phyloP scores from a whole-genome alignment of 2,888 invertebrate genomes.

The Acanthopleura granulata region DNA sequence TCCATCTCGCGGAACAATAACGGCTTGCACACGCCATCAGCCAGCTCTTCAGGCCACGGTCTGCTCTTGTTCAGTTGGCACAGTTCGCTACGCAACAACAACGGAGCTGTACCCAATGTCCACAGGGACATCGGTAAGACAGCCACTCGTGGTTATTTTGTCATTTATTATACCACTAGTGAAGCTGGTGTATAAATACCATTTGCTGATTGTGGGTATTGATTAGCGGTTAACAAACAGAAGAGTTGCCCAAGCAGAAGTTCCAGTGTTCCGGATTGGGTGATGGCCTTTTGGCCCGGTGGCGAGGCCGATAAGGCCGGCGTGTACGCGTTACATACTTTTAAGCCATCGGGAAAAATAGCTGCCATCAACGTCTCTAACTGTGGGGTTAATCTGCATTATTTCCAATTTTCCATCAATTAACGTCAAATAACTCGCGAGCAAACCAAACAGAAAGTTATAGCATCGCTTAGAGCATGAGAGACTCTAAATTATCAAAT shows the following conservation, averaged over 20 bases:
- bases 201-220: background rate
- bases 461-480: background rate
- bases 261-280: background rate
- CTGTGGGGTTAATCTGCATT: background rate
- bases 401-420: background rate
- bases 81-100: conserved; percentile 8
- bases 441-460: background rate
- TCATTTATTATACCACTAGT: background rate
- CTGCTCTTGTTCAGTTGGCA: background rate
- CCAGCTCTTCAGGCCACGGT: background rate
- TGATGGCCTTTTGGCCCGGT: background rate
- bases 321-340: background rate
- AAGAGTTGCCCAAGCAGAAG: background rate
- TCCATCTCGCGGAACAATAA: background rate
- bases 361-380: no score
- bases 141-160: background rate
- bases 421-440: background rate
- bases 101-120: background rate
- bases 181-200: background rate
- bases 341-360: background rate
- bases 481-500: background rate
- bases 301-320: background rate
- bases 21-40: background rate
- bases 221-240: background rate
- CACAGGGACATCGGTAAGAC: background rate